phyloP scores from a whole-genome alignment of 2,797 vertebrate species.

The Danio tinwini region DNA sequence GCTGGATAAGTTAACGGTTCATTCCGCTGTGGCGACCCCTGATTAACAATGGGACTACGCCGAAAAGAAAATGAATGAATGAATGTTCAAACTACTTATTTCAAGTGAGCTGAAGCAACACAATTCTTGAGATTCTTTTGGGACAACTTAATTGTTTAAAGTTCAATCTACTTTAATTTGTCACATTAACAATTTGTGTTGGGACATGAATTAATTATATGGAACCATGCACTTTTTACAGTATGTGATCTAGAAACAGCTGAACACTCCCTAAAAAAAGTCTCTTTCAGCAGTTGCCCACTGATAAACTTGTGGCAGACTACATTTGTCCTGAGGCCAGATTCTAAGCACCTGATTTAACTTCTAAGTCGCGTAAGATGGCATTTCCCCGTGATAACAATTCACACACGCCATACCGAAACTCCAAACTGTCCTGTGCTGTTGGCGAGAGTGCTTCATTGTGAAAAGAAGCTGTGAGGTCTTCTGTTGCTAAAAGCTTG shows the following conservation, averaged over 20 bases:
- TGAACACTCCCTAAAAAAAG: neutral
- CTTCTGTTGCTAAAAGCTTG: slow-evolving; percentile 6
- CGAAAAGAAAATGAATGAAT: too few species aligned
- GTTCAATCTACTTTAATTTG: too few species aligned
- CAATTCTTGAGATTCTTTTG: too few species aligned
- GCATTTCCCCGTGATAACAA: neutral
- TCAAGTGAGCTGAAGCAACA: too few species aligned
- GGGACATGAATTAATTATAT: too few species aligned
- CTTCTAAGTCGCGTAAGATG: neutral
- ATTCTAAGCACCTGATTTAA: neutral
- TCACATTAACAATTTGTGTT: too few species aligned
- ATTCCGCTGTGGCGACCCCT: too few species aligned
- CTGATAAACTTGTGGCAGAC: neutral
- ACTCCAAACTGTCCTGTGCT: neutral
- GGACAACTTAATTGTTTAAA: too few species aligned
- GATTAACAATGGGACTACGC: too few species aligned
- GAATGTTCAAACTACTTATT: too few species aligned
- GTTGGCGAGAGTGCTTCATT: slow-evolving; percentile 7
- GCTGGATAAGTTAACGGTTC: too few species aligned
- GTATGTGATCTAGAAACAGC: neutral
- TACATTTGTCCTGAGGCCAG: neutral
- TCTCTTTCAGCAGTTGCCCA: neutral
- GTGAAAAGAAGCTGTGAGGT: slow-evolving; percentile 22
- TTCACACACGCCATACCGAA: neutral
- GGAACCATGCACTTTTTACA: too few species aligned